A percentile compares a stretch with the other conserved stretches of the same genome.
Conservation (phyloP, 2,888 invertebrate species). For the Mimumesa dahlbomi region DNA sequence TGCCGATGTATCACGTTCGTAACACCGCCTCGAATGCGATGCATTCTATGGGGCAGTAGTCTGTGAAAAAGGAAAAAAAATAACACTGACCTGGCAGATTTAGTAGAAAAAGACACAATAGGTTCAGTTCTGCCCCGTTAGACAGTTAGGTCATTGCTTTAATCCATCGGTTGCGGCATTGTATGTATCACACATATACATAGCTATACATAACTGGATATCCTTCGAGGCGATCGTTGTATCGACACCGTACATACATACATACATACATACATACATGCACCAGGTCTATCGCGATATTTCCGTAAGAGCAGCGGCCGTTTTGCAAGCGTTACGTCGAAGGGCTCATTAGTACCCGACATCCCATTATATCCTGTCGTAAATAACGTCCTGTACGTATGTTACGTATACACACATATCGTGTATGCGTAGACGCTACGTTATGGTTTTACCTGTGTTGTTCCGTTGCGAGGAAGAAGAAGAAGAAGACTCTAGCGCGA, state of each 20-base stretch:
- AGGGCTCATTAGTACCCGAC: constrained; percentile 76
- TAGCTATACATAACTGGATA: not conserved
- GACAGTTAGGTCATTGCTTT: constrained; percentile 55
- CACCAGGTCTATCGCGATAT: constrained; percentile 20
- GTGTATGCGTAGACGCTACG: constrained; percentile 8
- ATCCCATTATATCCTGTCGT: constrained; percentile 75
- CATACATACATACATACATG: not conserved
- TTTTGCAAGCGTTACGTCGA: constrained; percentile 61
- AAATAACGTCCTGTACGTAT: constrained; percentile 68
- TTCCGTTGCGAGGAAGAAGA: constrained; percentile 44
- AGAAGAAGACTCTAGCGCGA: constrained; percentile 19
- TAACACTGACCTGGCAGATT: constrained; percentile 33
- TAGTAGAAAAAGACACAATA: constrained; percentile 53
- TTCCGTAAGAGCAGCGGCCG: constrained; percentile 25
- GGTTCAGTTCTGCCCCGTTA: constrained; percentile 54
- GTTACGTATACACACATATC: no score
- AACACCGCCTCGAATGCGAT: not conserved
- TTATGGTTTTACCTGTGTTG: constrained; percentile 62
- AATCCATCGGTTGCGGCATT: constrained; percentile 41
- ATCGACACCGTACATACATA: not conserved
- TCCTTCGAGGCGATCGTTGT: constrained; percentile 22
- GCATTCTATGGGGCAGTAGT: not conserved
- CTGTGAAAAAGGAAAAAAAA: no score
- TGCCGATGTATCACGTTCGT: constrained; percentile 12
- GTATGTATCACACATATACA: constrained; percentile 3